Percentiles rank a stretch among this genome's conserved stretches.
phyloP scores from a whole-genome alignment of 92 coral and sea anemone genomes.

The Epizoanthus ramosus region DNA sequence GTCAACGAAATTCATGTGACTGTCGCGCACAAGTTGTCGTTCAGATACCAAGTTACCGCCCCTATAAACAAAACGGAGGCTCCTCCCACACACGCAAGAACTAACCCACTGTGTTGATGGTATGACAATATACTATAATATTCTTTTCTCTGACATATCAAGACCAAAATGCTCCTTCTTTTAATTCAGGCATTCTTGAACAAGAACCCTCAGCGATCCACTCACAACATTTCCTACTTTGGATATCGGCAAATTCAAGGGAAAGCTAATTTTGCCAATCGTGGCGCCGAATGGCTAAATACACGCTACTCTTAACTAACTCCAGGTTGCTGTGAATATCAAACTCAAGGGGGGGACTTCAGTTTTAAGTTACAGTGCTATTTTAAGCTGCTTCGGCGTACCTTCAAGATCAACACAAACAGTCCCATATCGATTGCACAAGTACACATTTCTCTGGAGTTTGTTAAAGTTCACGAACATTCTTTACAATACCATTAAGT shows the following conservation, averaged over 20 bases:
- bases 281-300: too few relatives aligned
- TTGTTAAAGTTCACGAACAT: neutral
- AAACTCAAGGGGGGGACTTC: neutral
- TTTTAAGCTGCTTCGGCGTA: neutral
- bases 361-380: conserved; percentile 41
- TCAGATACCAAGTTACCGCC: conserved; percentile 28
- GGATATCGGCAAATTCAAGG: too few relatives aligned
- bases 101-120: neutral
- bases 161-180: too few relatives aligned
- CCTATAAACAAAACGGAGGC: neutral
- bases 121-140: neutral
- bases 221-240: too few relatives aligned
- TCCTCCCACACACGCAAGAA: conserved; percentile 8
- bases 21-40: conserved; percentile 1
- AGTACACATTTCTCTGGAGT: neutral
- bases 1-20: neutral
- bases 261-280: neutral
- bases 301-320: too few relatives aligned
- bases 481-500: too few relatives aligned
- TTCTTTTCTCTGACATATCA: too few relatives aligned
- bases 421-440: too few relatives aligned
- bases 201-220: too few relatives aligned
- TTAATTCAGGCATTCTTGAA: too few relatives aligned
- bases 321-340: too few relatives aligned
- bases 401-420: neutral